phyloP scores from a whole-genome alignment of 2,888 invertebrate genomes.

The Ormyrus rosae region DNA sequence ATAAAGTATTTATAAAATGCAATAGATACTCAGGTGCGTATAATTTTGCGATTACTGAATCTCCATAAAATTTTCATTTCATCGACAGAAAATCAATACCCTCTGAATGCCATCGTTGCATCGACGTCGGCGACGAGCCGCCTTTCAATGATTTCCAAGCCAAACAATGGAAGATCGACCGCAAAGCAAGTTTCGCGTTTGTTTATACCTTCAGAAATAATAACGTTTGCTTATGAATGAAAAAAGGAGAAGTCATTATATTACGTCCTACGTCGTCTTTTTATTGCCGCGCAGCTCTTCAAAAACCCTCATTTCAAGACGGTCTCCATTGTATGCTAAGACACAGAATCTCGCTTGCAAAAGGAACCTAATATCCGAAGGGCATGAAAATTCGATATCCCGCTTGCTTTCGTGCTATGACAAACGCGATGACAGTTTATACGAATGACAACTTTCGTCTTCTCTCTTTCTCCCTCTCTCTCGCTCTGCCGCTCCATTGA shows the following conservation, averaged over 20 bases:
- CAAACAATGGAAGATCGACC: conserved; percentile 36
- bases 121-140: no score
- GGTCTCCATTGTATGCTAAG: conserved; percentile 57
- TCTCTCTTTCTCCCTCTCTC: conserved; percentile 8
- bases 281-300: conserved; percentile 6
- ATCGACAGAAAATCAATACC: neutral
- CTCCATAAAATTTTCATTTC: neutral
- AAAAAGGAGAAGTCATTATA: conserved; percentile 42
- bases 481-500: conserved; percentile 56
- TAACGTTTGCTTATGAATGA: conserved; percentile 49
- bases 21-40: no score
- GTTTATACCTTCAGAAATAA: conserved; percentile 47
- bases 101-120: neutral
- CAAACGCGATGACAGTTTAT: conserved; percentile 62
- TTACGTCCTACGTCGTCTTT: conserved; percentile 21
- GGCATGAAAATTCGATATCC: conserved; percentile 71
- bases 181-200: neutral
- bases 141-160: no score
- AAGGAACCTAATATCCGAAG: conserved; percentile 53
- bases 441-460: conserved; percentile 60
- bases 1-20: no score
- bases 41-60: no score
- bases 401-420: conserved; percentile 60
- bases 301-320: conserved; percentile 52
- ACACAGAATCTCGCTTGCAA: conserved; percentile 22